Base-by-base conservation (phyloP, 2,888 invertebrate species). In the Drosophila aldrichi region DNA sequence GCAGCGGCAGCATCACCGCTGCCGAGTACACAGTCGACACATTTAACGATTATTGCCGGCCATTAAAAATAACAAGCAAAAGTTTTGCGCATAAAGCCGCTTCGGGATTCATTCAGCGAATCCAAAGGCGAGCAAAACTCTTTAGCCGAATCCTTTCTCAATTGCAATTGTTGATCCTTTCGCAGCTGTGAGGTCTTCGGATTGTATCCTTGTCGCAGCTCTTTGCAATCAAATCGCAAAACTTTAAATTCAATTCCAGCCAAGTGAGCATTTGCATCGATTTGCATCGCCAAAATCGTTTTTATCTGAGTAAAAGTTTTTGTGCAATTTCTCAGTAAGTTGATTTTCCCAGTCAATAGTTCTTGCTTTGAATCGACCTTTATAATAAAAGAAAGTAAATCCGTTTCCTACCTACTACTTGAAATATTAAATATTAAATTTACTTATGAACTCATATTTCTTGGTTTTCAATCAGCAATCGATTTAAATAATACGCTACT, bases 41-140 rank as follows among this genome's bases (percentile, higher is more conserved):
- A 91, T 92, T 92, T 92, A 92, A 92, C 91, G 92, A 91, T 92
- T 92, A 92, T 92, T 92, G 91, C 86, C 74, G 81, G 48, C 89
- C 91, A 92, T 92, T 92, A 92, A 92, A 92, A 92, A 92, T 92
- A 92, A 92, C 91, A 92, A 92, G 92, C 91, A 91, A 91, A 92
- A 92, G 90, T 92, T 92, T 91, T 92, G 88, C 89, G 87, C 87
- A 90, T 90, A 90, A 90, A 90, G 86, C 88, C 89, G 82, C 88
- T 90, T 87, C 86, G 83, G 91, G 90, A 91, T 89, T 85, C 89
- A 86, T 89, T 86, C 85, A 70, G 67, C 82, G 82, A 70, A 72
- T 77, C 82, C 77, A 79, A 77, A 66, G 77, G 79, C 83, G 79
- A 70, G 79, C 81, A 63, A 81, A 87, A 76, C 82, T 88, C 83